Percentiles rank a stretch among this genome's conserved stretches.
Evolutionary conservation across 2,888 invertebrate genomes (phyloP).

Genomic region (Amiota mariae): DNA sequence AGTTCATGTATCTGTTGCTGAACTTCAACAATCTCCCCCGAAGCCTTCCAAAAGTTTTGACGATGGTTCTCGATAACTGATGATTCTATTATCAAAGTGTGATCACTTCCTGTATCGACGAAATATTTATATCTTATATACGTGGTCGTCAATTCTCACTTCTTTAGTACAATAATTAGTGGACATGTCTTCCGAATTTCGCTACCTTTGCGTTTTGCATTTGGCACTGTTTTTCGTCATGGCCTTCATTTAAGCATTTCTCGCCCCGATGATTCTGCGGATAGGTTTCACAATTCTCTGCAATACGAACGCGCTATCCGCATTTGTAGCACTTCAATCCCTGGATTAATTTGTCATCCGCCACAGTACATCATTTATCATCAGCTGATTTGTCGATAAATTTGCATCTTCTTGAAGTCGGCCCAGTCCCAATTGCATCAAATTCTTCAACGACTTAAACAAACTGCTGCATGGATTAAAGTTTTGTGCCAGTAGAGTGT

Average conservation of each 20-base stretch:
- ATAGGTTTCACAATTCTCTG: constrained; percentile 13
- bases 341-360: too few relatives aligned
- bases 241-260: too few relatives aligned
- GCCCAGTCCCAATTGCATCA: not conserved
- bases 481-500: constrained; percentile 40
- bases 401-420: too few relatives aligned
- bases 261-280: not conserved
- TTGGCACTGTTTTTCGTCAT: not conserved
- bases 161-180: constrained; percentile 25
- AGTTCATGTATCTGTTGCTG: constrained; percentile 22
- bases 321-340: constrained; percentile 24
- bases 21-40: constrained; percentile 38
- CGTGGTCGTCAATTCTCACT: constrained; percentile 12
- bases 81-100: constrained; percentile 32
- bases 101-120: constrained; percentile 36
- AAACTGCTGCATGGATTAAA: constrained; percentile 35
- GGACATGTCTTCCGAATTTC: not conserved
- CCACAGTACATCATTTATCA: too few relatives aligned
- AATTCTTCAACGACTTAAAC: constrained; percentile 38
- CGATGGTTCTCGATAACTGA: not conserved
- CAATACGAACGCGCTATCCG: not conserved
- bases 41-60: constrained; percentile 39
- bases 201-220: not conserved
- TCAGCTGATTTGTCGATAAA: not conserved
- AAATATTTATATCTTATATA: constrained; percentile 33